Conservation (phyloP, 2,888 invertebrate species). For the Phorcus lineatus region DNA sequence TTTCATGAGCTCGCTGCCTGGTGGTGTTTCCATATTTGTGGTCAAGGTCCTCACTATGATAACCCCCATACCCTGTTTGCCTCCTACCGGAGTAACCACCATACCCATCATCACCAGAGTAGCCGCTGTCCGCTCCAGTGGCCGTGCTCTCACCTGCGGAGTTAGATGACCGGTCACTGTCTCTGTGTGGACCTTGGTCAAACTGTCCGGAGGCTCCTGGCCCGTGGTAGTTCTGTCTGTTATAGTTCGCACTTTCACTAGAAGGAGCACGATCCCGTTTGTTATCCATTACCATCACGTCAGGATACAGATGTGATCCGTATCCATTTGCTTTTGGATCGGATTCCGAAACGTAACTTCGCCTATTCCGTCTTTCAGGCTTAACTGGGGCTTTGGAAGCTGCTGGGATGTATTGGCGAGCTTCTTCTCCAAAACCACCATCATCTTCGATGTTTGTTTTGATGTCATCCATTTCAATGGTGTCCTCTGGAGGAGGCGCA, state of each 20-base stretch:
- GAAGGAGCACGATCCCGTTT: not conserved
- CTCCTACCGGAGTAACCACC: conserved; percentile 29
- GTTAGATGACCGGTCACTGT: conserved; percentile 43
- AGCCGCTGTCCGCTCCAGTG: conserved; percentile 42
- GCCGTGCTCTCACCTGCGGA: conserved; percentile 35
- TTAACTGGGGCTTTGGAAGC: not conserved
- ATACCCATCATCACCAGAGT: conserved; percentile 39
- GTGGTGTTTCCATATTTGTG: not conserved
- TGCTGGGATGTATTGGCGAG: conserved; percentile 10
- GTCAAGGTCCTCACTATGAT: not conserved
- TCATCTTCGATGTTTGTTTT: conserved; percentile 41
- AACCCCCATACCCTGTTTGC: not conserved
- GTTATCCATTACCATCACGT: conserved; percentile 14
- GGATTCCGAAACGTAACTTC: not conserved
- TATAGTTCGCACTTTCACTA: not conserved
- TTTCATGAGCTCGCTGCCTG: conserved; percentile 26
- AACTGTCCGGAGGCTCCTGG: not conserved
- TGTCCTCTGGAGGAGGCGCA: not conserved
- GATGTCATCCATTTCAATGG: conserved; percentile 9
- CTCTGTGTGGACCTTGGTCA: conserved; percentile 31
- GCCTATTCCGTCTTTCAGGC: not conserved
- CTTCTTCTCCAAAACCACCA: conserved; percentile 29
- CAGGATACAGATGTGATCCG: not conserved
- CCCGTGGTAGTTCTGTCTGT: not conserved
- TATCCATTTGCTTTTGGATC: not conserved